A percentile compares a stretch with the other conserved stretches of the same genome.
Evolutionary conservation across 1,140 invertebrate genomes (phyloP).

Genomic region (Hydropsyche tenuis): DNA sequence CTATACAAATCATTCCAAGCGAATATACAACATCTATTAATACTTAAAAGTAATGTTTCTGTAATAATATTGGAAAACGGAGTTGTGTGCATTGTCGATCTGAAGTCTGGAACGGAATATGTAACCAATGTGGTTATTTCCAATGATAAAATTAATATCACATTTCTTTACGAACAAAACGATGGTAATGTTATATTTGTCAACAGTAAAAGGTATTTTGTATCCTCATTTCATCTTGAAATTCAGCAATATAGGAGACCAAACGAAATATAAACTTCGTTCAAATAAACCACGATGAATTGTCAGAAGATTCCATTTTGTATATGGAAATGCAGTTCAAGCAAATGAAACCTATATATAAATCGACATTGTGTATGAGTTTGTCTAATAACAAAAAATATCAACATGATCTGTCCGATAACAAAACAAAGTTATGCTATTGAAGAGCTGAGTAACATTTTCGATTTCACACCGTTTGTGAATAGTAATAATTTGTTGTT

Average conservation of each 20-base stretch:
- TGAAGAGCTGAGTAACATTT: neutral
- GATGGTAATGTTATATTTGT: constrained; percentile 34
- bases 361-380: constrained; percentile 39
- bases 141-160: constrained; percentile 26
- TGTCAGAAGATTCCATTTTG: constrained; percentile 27
- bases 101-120: constrained; percentile 1
- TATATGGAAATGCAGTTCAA: constrained; percentile 33
- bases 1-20: constrained; percentile 44
- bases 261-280: neutral
- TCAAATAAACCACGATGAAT: constrained; percentile 21
- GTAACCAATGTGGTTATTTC: constrained; percentile 7
- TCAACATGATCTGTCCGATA: constrained; percentile 41
- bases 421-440: constrained; percentile 39
- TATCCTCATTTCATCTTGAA: constrained; percentile 17
- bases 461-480: constrained; percentile 37
- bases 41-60: constrained; percentile 19
- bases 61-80: constrained; percentile 34
- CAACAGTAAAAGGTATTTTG: constrained; percentile 31
- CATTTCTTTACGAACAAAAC: constrained; percentile 37
- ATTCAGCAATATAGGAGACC: neutral
- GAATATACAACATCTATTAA: constrained; percentile 29
- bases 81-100: constrained; percentile 27
- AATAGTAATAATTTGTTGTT: constrained; percentile 43
- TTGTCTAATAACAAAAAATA: constrained; percentile 15
- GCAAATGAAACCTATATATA: constrained; percentile 27